Evolutionary conservation across 1,140 invertebrate species (phyloP).

Genomic region (Anadara kagoshimensis): DNA sequence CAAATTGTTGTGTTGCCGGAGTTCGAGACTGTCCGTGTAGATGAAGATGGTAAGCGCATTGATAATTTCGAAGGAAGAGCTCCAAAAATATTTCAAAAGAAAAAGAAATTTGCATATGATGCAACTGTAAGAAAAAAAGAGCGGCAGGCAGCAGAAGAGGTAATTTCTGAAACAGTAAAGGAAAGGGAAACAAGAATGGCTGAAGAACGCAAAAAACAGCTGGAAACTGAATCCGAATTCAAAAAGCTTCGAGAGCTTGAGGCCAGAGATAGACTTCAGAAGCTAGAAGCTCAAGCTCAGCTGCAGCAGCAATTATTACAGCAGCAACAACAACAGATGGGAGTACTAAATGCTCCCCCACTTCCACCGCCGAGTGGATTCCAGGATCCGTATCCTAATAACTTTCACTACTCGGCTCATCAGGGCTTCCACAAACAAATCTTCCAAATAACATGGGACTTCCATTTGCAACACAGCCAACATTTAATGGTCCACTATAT

Average conservation of each 20-base stretch:
- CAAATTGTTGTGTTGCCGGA: slow-evolving; percentile 59
- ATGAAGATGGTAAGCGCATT: slow-evolving; percentile 10
- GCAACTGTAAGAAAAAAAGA: slow-evolving; percentile 41
- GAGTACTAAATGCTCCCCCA: slow-evolving; percentile 36
- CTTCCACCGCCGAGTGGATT: slow-evolving; percentile 42
- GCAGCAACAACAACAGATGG: slow-evolving; percentile 33
- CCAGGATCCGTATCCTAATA: slow-evolving; percentile 34
- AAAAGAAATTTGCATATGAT: slow-evolving; percentile 56
- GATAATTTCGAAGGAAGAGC: slow-evolving; percentile 15
- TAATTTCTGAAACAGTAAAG: slow-evolving; percentile 32
- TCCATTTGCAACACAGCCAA: slow-evolving; percentile 4
- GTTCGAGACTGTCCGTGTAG: slow-evolving; percentile 35
- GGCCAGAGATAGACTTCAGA: slow-evolving; percentile 54
- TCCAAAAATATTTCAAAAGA: slow-evolving; percentile 51
- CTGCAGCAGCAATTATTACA: slow-evolving; percentile 35
- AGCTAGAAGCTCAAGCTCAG: slow-evolving; percentile 47
- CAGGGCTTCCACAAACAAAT: neutral
- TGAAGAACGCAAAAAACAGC: slow-evolving; percentile 46
- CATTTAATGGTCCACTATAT: slow-evolving; percentile 24
- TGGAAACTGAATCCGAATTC: slow-evolving; percentile 56
- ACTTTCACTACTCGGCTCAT: slow-evolving; percentile 24
- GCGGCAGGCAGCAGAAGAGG: slow-evolving; percentile 30
- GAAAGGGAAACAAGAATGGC: slow-evolving; percentile 56
- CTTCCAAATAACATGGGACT: slow-evolving; percentile 7
- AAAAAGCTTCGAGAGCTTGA: slow-evolving; percentile 51